Conservation (phyloP, 2,113 vertebrate species). For the Bostrychus sinensis region DNA sequence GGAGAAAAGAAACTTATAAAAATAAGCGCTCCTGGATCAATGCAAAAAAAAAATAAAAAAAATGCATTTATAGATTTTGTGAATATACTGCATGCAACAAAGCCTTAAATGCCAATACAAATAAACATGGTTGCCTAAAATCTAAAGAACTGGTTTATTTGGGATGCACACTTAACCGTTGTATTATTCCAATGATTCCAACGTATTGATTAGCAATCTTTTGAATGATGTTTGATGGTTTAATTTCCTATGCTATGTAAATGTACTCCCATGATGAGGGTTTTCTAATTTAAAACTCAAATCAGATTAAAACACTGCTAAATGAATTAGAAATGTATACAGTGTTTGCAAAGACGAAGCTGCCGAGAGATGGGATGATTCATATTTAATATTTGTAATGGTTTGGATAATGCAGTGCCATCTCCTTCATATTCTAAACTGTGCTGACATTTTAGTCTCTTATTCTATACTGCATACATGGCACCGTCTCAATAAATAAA, state of each 20-base stretch:
- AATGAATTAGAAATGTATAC: constrained; percentile 61
- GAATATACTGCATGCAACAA: no score
- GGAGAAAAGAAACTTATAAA: no score
- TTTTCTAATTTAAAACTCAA: constrained; percentile 63
- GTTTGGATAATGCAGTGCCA: constrained; percentile 20
- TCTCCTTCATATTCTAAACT: neutral
- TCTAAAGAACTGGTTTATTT: no score
- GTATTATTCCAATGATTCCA: no score
- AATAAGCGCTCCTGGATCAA: no score
- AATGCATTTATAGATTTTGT: no score
- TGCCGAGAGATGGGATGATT: constrained; percentile 27
- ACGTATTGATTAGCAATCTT: constrained; percentile 48
- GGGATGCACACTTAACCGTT: no score
- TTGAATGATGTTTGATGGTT: constrained; percentile 66
- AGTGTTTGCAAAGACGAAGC: constrained; percentile 41
- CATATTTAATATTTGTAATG: constrained; percentile 30
- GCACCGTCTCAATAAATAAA: neutral
- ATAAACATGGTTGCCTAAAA: no score
- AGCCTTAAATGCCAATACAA: no score
- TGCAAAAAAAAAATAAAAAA: no score
- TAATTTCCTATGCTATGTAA: constrained; percentile 65
- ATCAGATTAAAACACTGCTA: constrained; percentile 55
- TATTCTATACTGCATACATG: neutral
- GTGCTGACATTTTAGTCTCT: neutral
- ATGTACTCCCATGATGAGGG: constrained; percentile 46